Conservation (phyloP, 2,888 invertebrate species). For the Craniophora ligustri region DNA sequence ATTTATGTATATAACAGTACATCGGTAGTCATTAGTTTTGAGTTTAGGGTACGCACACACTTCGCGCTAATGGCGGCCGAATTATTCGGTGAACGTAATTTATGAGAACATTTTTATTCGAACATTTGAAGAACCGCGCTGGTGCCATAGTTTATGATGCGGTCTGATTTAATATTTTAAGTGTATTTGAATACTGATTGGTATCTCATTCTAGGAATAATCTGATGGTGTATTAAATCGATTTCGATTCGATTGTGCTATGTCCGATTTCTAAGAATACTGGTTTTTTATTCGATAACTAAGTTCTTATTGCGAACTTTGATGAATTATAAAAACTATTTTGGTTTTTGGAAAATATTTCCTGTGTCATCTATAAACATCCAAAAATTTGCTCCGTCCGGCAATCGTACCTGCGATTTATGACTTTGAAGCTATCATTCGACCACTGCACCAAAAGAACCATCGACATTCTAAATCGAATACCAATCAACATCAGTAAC, state of each 20-base stretch:
- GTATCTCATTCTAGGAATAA: conserved; percentile 25
- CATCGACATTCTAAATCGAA: background rate
- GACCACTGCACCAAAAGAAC: too few species aligned
- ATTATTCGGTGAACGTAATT: conserved; percentile 29
- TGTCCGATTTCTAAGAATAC: background rate
- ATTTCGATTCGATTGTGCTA: background rate
- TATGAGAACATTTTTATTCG: conserved; percentile 39
- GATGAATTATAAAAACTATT: too few species aligned
- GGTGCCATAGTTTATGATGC: conserved; percentile 42
- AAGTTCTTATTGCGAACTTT: background rate
- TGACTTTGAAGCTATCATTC: too few species aligned
- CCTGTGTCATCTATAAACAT: too few species aligned
- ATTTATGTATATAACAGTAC: conserved; percentile 58
- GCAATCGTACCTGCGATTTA: too few species aligned
- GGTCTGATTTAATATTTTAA: conserved; percentile 27
- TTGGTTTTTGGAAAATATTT: too few species aligned
- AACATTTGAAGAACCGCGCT: conserved; percentile 24
- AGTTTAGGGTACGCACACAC: conserved; percentile 40
- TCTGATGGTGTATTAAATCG: conserved; percentile 1
- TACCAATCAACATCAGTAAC: background rate
- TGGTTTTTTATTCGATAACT: too few species aligned
- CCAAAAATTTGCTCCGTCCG: too few species aligned
- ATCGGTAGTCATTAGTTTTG: conserved; percentile 39
- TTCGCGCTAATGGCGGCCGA: conserved; percentile 12
- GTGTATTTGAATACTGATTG: conserved; percentile 22